Evolutionary conservation across 2,113 vertebrate species (phyloP).

Genomic region (Dicaeum eximium): DNA sequence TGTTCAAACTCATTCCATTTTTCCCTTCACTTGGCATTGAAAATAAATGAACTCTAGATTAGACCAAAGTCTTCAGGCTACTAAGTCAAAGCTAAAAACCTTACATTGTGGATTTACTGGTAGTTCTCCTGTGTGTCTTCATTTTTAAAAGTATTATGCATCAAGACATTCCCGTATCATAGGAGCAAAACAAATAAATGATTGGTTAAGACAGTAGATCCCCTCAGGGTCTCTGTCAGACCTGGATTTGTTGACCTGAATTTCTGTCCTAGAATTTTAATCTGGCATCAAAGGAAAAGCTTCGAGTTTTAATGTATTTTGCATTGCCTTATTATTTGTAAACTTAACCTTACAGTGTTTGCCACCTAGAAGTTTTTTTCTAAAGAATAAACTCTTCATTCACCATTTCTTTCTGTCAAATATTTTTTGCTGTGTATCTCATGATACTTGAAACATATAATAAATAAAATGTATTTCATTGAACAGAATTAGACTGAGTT

Average conservation of each 20-base stretch:
- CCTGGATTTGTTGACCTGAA: background rate
- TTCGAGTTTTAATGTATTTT: background rate
- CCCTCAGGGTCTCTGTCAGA: background rate
- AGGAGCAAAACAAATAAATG: background rate
- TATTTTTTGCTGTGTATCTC: background rate
- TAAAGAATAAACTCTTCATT: background rate
- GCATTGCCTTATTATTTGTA: background rate
- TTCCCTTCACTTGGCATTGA: background rate
- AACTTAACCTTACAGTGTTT: background rate
- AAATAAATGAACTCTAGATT: slow-evolving; percentile 24
- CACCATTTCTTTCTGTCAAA: background rate
- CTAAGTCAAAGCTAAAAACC: background rate
- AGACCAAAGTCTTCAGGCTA: background rate
- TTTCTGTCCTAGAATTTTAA: background rate
- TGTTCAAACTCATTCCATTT: background rate
- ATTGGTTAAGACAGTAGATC: slow-evolving; percentile 1
- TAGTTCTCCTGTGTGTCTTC: background rate
- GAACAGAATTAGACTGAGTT: background rate
- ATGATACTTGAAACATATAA: background rate
- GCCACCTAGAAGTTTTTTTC: background rate
- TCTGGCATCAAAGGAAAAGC: background rate
- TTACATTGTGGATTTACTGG: background rate
- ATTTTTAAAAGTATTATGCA: background rate
- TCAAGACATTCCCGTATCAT: background rate
- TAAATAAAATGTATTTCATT: background rate